Evolutionary conservation across 2,113 vertebrate genomes (phyloP).

Genomic region (Phodopus roborovskii): DNA sequence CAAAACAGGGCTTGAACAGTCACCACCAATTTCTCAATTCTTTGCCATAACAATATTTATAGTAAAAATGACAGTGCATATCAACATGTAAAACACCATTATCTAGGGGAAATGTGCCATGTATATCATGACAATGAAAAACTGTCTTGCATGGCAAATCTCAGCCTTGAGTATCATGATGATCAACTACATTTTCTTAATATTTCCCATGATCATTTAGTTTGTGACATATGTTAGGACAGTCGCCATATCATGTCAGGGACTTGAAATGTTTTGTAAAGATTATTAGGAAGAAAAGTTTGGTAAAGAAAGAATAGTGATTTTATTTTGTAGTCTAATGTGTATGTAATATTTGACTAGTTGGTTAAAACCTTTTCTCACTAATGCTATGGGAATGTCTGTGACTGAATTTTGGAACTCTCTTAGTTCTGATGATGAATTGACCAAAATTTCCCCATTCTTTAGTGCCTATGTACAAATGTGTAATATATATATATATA

Average conservation of each 20-base stretch:
- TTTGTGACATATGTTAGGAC: not conserved
- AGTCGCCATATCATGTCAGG: not conserved
- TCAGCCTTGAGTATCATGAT: not conserved
- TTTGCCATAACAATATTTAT: not conserved
- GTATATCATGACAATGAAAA: not conserved
- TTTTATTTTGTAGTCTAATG: constrained; percentile 8
- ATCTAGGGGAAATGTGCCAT: not conserved
- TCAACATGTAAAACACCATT: not conserved
- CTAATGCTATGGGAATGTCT: not conserved
- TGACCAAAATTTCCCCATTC: not conserved
- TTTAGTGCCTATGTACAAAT: not conserved
- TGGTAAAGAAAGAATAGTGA: not conserved
- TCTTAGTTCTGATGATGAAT: constrained; percentile 5
- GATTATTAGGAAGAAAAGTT: constrained; percentile 5
- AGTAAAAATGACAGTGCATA: not conserved
- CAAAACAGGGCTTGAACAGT: not conserved
- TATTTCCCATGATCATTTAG: not conserved
- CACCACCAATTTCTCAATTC: not conserved
- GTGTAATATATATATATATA: not conserved
- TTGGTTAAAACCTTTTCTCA: not conserved
- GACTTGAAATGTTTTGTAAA: not conserved
- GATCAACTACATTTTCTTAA: constrained; percentile 21
- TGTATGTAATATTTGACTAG: not conserved
- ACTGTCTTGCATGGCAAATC: not conserved
- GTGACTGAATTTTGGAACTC: not conserved